Evolutionary conservation across 2,888 invertebrate species (phyloP), one percentile per base, ranked within the genome.

Genomic region (Pogonocherus hispidulus): DNA sequence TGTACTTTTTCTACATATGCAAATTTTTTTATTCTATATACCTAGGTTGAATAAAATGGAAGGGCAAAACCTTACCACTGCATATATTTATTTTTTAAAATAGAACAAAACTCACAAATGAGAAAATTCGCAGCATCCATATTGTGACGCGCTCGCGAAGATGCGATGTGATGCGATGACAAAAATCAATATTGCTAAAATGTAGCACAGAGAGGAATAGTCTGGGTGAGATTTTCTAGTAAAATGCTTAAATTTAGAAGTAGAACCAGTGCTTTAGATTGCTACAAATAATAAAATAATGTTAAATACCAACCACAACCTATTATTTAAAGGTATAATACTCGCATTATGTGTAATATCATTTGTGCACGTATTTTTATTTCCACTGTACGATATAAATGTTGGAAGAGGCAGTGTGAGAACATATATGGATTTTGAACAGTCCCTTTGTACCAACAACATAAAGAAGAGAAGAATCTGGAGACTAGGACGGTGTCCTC

Each of bases 331-430:
- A 79, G 89, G 88, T 70, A 88, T 88, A 77, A 85, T 89, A 73
- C 86, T 89, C 74, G 89, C 89, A 67, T 83, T 89, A 78, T 87
- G 88, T 81, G 88, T 89, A 75, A 88, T 89, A 77, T 86, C 88
- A 71, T 87, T 88, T 79, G 88, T 89, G 78, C 89, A 89, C 82
- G 85, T 89, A 76, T 89, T 89, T 84, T 84, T 89, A 63, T 89
- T 89, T 82, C 89, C 89, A 59, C 84, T 89, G 82, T 89, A 89
- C 83, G 86, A 85, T 56, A 78, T 83, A 27, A 76, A 79, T 64
- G 77, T 81, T 51, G 84, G 84, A 69, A 85, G 86, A 70, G 84
- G 82, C 55, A 82, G 84, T 60, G 82, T 85, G 57, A 85, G 85
- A 67, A 87, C 87, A 57, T 86, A 87, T 70, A 85, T 86, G 63